Base-by-base conservation (phyloP, 37 sponge, comb jelly and placozoan genomes). In the Agelas oroides region DNA sequence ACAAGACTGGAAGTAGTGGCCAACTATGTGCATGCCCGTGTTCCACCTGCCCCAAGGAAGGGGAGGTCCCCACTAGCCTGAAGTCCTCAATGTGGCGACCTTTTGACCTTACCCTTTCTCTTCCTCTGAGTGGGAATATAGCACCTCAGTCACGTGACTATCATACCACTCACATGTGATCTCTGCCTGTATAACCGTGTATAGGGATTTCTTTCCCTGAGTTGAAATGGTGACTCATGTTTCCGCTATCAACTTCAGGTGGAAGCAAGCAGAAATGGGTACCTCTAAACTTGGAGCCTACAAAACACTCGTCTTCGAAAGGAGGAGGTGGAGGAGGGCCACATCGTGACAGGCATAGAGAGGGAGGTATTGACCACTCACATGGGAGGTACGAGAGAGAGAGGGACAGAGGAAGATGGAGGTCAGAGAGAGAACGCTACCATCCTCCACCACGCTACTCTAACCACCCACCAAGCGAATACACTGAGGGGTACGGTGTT, bases 191-290 rank as follows among this genome's bases (percentile, higher is more conserved):
- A n/a, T n/a, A n/a, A n/a, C n/a, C n/a, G n/a, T n/a, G n/a, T n/a
- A n/a, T n/a, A n/a, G n/a, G n/a, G n/a, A n/a, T 12, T 12, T 8
- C 46, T 46, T 46, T 3, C 46, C 46, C 46, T 46, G 6, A 46
- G 6, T 46, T 12, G 6, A 3, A 46, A 8, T 46, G 3, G 46
- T 46, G 46, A 46, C 46, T 46, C 46, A 46, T 46, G 3, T 46
- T 8, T 46, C 46, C 3, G 6, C 46, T 46, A 46, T 46, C 46
- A 46, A 12, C 8, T 46, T 16, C 71, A 93, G 93, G 89, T 40
- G 71, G 76, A 33, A 77, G 46, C n/a, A 93, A 88, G 59, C 84
- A 82, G 73, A 89, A 86, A 34, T 93, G 90, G 94, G 82, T 93
- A 0, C 94, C 94, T n/a, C 79, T 93, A 37, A 63, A 36, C 53